phyloP scores from a whole-genome alignment of 2,113 vertebrate species.

The Crotophaga sulcirostris region DNA sequence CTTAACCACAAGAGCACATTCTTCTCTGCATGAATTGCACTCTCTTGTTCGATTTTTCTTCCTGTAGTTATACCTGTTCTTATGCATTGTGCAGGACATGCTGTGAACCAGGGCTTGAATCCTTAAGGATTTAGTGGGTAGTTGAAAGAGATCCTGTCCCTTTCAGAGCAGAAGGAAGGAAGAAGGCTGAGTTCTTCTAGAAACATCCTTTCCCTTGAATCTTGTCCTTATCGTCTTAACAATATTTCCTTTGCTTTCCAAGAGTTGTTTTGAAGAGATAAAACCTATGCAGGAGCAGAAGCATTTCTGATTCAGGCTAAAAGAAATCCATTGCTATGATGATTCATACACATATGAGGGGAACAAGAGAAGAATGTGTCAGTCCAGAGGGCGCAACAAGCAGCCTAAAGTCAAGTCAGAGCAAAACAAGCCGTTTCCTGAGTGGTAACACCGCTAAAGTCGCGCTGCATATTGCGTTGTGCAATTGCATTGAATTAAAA shows the following conservation, averaged over 20 bases:
- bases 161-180: constrained; percentile 39
- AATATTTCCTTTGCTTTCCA: constrained; percentile 49
- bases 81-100: background rate
- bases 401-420: background rate
- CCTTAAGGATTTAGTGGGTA: background rate
- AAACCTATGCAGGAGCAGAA: background rate
- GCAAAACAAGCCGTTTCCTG: background rate
- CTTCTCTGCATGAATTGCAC: background rate
- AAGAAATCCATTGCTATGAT: background rate
- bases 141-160: background rate
- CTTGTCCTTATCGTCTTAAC: background rate
- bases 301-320: background rate
- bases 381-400: background rate
- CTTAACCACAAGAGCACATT: background rate
- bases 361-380: background rate
- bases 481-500: background rate
- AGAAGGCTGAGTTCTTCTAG: constrained; percentile 7
- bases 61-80: background rate
- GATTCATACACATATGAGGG: background rate
- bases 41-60: background rate
- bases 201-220: constrained; percentile 23
- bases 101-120: background rate
- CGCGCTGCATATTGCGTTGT: background rate
- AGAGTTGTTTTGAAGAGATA: constrained; percentile 35
- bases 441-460: background rate